Evolutionary conservation across 2,797 vertebrate genomes (phyloP), one percentile per base, ranked within the genome.

Genomic region (Clarias pachynema): DNA sequence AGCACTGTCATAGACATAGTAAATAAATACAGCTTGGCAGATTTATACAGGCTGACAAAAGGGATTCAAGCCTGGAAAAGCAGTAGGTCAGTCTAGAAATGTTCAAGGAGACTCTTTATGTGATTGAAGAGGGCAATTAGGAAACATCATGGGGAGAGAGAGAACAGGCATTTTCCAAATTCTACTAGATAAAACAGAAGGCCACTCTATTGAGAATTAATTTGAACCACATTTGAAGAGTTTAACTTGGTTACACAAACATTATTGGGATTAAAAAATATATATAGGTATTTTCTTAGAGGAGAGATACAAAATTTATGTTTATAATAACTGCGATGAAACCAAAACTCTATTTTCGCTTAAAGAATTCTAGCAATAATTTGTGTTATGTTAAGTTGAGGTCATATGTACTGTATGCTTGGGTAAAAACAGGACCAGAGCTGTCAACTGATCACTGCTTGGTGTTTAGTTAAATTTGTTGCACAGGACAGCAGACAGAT

Each of bases 41-140:
- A 85, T 84, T 74, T 87, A 77, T 82, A 18, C 73, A 66, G 31
- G 34, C 31, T 79, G 79, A 84, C 34, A 40, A 65, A 86, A 77
- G 68, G 63, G 40, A 63, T 74, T 68, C 63, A 40, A 22, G 56
- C 29, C 44, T 79, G 79, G 20, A 22, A 73, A 83, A 82, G 70
- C 37, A 66, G 24, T 37, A 20, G 34, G n/a, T 22, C 22, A n/a
- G 65, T 70, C 70, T 29, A 12, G 62, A 82, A 40, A 56, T 9
- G 29, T 66, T 79, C 44, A 49, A 49, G 53, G 37, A 34, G n/a
- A 70, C 31, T 70, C 1, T 60, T 78, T 78, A 22, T 1, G 20
- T 66, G 44, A 62, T 66, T 29, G 22, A 29, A 75, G 53, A 44
- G 77, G 44, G n/a, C 22, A 63, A 74, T 69, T 56, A 80, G 10